These are phyloP conservation scores for Paedocypris sp. DNA, from an alignment of 2,113 vertebrate species.

Conservation along the genomic window DNA sequence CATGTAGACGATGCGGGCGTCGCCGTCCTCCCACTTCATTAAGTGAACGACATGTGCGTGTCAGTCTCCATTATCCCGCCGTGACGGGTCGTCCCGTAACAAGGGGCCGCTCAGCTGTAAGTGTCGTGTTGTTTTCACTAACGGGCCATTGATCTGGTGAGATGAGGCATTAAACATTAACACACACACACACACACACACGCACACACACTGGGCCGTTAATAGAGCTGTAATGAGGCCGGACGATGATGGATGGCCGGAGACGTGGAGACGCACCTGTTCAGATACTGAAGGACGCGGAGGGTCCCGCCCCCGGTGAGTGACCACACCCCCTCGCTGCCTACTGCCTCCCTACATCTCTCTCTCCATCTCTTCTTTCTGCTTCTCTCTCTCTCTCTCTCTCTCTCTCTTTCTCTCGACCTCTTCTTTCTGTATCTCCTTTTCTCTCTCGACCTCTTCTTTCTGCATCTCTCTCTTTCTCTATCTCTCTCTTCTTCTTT, in stretches of 20 bases:
- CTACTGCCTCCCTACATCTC: too few relatives aligned
- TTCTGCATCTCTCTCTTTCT: too few relatives aligned
- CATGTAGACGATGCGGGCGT: conserved; percentile 38
- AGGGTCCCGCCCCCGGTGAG: conserved; percentile 49
- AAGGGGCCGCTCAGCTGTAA: conserved; percentile 4
- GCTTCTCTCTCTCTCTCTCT: too few relatives aligned
- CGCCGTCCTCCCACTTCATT: conserved; percentile 54
- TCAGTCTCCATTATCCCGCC: conserved; percentile 32
- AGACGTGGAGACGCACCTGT: conserved; percentile 42
- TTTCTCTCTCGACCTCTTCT: too few relatives aligned
- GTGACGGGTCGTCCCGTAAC: conserved; percentile 44
- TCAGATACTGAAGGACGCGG: conserved; percentile 42
- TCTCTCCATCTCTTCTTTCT: too few relatives aligned
- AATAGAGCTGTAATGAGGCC: conserved; percentile 52
- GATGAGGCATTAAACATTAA: conserved; percentile 58
- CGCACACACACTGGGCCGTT: conserved; percentile 42
- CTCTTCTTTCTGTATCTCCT: too few relatives aligned
- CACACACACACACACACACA: conserved; percentile 31
- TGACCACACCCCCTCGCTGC: too few relatives aligned
- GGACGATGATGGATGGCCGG: conserved; percentile 40
- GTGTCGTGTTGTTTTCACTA: conserved; percentile 45
- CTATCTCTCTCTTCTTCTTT: too few relatives aligned
- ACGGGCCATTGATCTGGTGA: conserved; percentile 57
- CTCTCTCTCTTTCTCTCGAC: too few relatives aligned
- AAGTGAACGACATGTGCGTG: conserved; percentile 37